Evolutionary conservation across 2,888 invertebrate species (phyloP).

Genomic region (Pseudococcus viburni): DNA sequence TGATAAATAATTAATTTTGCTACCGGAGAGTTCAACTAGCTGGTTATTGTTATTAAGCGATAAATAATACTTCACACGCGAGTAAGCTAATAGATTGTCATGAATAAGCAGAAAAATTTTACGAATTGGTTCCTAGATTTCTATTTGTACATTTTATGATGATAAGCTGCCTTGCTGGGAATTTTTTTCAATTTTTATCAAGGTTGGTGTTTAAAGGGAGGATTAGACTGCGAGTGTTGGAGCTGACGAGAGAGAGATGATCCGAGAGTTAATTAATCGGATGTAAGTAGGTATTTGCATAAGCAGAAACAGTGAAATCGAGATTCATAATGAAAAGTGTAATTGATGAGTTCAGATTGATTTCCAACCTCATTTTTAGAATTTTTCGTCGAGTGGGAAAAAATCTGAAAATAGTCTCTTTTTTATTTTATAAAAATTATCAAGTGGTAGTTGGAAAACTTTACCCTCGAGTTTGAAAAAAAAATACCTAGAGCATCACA

Average conservation of each 20-base stretch:
- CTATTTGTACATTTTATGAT: background rate
- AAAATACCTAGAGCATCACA: no score
- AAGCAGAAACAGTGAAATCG: no score
- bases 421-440: no score
- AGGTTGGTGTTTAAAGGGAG: background rate
- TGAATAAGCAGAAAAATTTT: constrained; percentile 25
- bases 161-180: background rate
- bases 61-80: background rate
- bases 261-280: no score
- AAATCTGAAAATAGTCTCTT: no score
- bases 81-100: background rate
- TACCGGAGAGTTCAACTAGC: constrained; percentile 30
- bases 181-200: background rate
- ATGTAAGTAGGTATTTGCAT: no score
- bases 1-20: constrained; percentile 24
- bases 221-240: background rate
- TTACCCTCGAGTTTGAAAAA: no score
- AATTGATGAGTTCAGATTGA: no score
- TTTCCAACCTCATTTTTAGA: no score
- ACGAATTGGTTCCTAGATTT: background rate
- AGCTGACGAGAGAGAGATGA: background rate
- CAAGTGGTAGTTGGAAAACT: no score
- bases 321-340: no score
- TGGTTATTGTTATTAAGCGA: constrained; percentile 1
- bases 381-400: no score